Evolutionary conservation across 2,113 vertebrate genomes (phyloP).

Genomic region (Furnarius figulus): DNA sequence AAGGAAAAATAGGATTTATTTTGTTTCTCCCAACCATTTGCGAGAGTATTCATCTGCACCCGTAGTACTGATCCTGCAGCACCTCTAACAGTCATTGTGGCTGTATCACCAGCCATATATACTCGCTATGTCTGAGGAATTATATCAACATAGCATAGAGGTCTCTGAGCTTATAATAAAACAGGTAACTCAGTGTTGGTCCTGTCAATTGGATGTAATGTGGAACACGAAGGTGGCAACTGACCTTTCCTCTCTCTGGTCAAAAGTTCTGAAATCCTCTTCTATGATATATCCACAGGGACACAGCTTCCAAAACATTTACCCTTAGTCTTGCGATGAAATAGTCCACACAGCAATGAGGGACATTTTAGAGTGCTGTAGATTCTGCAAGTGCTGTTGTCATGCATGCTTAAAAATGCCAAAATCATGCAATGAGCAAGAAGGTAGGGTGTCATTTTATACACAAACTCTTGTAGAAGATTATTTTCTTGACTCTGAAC

Average conservation of each 20-base stretch:
- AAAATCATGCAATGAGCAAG: neutral
- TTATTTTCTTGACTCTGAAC: neutral
- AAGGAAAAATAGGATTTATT: neutral
- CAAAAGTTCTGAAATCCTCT: neutral
- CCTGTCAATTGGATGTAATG: accelerated
- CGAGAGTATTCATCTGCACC: neutral
- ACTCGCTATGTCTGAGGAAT: neutral
- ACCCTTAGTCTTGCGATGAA: neutral
- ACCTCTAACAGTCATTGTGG: neutral
- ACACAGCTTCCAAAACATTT: neutral
- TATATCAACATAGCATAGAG: neutral
- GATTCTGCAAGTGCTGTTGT: neutral
- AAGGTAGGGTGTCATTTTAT: neutral
- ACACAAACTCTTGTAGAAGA: neutral
- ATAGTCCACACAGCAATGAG: accelerated
- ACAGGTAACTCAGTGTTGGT: neutral
- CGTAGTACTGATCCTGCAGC: neutral
- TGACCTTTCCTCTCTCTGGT: neutral
- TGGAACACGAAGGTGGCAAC: neutral
- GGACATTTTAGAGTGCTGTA: neutral
- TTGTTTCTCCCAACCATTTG: neutral
- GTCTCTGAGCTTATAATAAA: neutral
- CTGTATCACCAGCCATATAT: neutral
- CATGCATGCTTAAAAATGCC: neutral
- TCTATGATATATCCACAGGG: neutral